Conservation (phyloP, 1,140 invertebrate species). For the Macrobrachium nipponense region DNA sequence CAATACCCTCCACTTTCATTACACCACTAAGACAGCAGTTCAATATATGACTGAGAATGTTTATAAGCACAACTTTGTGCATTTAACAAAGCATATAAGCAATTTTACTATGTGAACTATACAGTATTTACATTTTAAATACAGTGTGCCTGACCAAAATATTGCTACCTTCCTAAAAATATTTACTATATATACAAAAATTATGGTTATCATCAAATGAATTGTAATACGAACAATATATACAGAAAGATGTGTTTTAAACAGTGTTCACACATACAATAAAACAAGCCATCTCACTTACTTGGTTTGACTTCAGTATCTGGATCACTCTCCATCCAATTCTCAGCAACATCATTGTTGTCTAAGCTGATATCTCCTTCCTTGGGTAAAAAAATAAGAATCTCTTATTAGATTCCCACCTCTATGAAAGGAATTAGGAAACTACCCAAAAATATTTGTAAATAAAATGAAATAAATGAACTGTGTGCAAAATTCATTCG, state of each 20-base stretch:
- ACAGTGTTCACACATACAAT: not conserved
- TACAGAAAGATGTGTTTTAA: not conserved
- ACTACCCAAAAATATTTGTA: too few relatives aligned
- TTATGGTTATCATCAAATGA: not conserved
- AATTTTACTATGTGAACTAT: too few relatives aligned
- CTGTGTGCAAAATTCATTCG: too few relatives aligned
- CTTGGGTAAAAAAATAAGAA: constrained; percentile 42
- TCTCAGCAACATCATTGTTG: constrained; percentile 68
- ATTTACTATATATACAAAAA: not conserved
- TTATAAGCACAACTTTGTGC: too few relatives aligned
- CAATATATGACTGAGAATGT: too few relatives aligned
- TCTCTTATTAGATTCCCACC: not conserved
- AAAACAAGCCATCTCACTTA: constrained; percentile 61
- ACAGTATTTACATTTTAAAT: too few relatives aligned
- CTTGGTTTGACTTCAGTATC: constrained; percentile 67
- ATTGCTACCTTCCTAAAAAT: too few relatives aligned
- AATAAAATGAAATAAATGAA: not conserved
- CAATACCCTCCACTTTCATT: too few relatives aligned
- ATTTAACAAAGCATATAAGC: too few relatives aligned
- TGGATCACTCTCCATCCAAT: constrained; percentile 67
- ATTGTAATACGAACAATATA: not conserved
- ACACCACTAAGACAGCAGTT: too few relatives aligned
- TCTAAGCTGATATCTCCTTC: constrained; percentile 66
- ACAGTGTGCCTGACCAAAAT: too few relatives aligned
- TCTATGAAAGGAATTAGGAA: not conserved